A percentile compares a stretch with the other conserved stretches of the same genome.
These are phyloP conservation scores for Pterois miles DNA, from an alignment of 2,797 vertebrate genomes.

Conservation along the genomic window DNA sequence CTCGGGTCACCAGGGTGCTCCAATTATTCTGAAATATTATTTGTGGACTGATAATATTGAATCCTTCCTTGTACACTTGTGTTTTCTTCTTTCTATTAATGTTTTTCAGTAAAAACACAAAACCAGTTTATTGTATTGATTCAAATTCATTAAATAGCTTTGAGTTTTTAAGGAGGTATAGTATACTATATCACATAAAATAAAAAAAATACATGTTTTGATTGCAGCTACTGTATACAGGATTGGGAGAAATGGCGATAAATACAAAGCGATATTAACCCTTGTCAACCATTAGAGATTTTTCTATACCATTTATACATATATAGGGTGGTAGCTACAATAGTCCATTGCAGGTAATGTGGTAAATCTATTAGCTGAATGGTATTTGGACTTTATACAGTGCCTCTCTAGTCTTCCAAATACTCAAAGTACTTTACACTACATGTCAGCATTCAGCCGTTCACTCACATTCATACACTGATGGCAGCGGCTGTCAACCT, in stretches of 20 bases:
- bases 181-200: background rate
- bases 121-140: background rate
- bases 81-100: background rate
- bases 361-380: background rate
- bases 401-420: no score
- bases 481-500: no score
- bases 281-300: background rate
- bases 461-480: no score
- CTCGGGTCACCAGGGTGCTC: background rate
- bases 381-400: no score
- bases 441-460: no score
- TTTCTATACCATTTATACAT: no score
- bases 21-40: background rate
- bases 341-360: background rate
- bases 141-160: background rate
- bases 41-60: background rate
- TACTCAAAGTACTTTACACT: no score
- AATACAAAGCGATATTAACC: background rate
- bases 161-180: background rate
- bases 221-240: background rate
- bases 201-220: background rate
- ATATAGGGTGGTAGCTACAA: no score
- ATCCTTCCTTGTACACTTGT: background rate
- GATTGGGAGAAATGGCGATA: background rate
- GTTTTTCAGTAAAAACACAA: background rate